These are phyloP conservation scores for Danio choprae DNA, from an alignment of 2,797 vertebrate genomes.

Conservation along the genomic window DNA sequence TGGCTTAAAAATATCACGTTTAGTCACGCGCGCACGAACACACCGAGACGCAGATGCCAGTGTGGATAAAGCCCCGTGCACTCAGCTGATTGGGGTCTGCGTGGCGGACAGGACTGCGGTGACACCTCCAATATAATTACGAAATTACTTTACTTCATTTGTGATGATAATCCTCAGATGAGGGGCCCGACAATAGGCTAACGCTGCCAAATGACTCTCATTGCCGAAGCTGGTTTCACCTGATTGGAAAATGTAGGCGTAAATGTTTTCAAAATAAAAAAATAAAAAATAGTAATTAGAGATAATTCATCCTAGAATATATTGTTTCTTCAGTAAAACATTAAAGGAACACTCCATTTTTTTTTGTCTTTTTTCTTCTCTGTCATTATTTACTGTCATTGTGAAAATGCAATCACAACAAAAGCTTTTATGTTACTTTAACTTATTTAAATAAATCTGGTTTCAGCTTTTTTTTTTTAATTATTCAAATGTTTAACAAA, in stretches of 20 bases:
- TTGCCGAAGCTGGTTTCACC: neutral
- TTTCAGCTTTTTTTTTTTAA: too few species aligned
- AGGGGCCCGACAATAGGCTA: neutral
- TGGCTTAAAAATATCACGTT: conserved; percentile 62
- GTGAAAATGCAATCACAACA: too few species aligned
- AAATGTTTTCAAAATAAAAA: neutral
- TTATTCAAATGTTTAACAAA: too few species aligned
- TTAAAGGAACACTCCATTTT: too few species aligned
- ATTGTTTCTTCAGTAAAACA: too few species aligned
- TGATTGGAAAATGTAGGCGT: conserved; percentile 1
- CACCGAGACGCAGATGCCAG: conserved; percentile 1
- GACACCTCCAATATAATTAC: conserved; percentile 35
- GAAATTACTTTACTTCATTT: conserved; percentile 31
- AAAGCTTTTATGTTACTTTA: too few species aligned
- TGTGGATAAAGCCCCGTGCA: conserved; percentile 22
- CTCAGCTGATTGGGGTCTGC: conserved; percentile 36
- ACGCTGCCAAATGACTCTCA: neutral
- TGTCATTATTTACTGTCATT: too few species aligned
- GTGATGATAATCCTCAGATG: conserved; percentile 1
- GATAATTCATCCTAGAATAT: too few species aligned
- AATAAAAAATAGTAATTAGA: too few species aligned
- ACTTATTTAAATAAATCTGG: too few species aligned
- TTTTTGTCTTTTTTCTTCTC: too few species aligned
- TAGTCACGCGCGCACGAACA: conserved; percentile 36
- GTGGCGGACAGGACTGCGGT: conserved; percentile 12